A percentile compares a stretch with the other conserved stretches of the same genome.
phyloP scores from a whole-genome alignment of 2,113 vertebrate genomes.

The Scophthalmus maximus region DNA sequence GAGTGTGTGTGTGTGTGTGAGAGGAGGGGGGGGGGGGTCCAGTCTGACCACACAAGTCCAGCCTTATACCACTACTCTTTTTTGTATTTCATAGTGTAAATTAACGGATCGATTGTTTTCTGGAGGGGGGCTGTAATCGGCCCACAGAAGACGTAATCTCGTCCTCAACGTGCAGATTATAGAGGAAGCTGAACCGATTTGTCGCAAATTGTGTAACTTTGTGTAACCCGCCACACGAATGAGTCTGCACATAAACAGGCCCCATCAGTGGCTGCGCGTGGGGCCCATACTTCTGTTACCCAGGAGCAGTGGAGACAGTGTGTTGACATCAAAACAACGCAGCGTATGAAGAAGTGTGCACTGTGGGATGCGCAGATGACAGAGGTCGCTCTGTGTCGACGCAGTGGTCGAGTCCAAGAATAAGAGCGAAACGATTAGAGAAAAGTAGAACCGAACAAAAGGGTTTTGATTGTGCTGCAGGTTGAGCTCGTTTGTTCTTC shows the following conservation, averaged over 20 bases:
- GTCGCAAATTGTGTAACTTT: not conserved
- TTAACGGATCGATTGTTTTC: no score
- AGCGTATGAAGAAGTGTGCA: not conserved
- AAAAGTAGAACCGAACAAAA: not conserved
- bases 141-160: no score
- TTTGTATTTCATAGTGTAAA: no score
- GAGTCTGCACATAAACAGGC: not conserved
- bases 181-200: not conserved
- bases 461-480: not conserved
- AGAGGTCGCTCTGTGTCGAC: not conserved
- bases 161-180: no score
- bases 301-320: no score
- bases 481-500: conserved; percentile 30
- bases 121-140: no score
- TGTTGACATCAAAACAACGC: no score
- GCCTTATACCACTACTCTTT: no score
- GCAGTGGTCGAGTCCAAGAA: not conserved
- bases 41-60: not conserved
- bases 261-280: no score
- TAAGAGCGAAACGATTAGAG: not conserved
- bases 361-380: not conserved
- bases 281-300: no score
- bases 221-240: no score
- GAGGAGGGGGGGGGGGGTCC: not conserved
- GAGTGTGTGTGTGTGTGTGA: no score